These are phyloP conservation scores for Botia almorhae DNA, from an alignment of 2,797 vertebrate species.

Conservation along the genomic window DNA sequence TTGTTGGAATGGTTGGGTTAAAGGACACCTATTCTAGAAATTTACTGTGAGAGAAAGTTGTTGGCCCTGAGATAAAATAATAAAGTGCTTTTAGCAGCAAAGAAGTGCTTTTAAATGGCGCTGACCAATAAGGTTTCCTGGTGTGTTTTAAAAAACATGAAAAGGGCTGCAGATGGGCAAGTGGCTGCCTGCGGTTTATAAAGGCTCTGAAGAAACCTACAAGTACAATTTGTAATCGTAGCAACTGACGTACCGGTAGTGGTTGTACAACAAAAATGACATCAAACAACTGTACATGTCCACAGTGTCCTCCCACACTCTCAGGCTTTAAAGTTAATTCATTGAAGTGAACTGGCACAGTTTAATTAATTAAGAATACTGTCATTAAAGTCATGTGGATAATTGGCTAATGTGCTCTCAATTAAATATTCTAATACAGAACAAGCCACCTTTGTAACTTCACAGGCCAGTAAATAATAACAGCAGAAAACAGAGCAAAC, in stretches of 20 bases:
- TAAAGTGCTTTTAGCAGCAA: conserved; percentile 27
- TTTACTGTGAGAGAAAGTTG: conserved; percentile 4
- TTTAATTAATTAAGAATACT: conserved; percentile 4
- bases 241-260: neutral
- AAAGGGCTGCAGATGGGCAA: conserved; percentile 33
- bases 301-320: neutral
- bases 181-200: conserved; percentile 32
- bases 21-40: conserved; percentile 13
- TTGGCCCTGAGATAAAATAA: conserved; percentile 37
- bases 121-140: conserved; percentile 35
- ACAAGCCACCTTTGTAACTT: neutral
- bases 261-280: conserved; percentile 15
- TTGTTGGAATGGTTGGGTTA: conserved; percentile 23
- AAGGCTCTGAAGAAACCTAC: conserved; percentile 10
- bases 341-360: neutral
- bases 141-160: conserved; percentile 20
- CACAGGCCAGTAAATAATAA: neutral
- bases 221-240: conserved; percentile 28
- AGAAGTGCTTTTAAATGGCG: conserved; percentile 27
- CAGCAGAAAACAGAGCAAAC: neutral
- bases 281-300: neutral
- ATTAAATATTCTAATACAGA: conserved; percentile 9
- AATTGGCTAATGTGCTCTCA: neutral
- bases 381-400: neutral
- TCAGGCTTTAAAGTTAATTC: neutral